phyloP scores from a whole-genome alignment of 2,797 vertebrate species.

The Manis javanica region DNA sequence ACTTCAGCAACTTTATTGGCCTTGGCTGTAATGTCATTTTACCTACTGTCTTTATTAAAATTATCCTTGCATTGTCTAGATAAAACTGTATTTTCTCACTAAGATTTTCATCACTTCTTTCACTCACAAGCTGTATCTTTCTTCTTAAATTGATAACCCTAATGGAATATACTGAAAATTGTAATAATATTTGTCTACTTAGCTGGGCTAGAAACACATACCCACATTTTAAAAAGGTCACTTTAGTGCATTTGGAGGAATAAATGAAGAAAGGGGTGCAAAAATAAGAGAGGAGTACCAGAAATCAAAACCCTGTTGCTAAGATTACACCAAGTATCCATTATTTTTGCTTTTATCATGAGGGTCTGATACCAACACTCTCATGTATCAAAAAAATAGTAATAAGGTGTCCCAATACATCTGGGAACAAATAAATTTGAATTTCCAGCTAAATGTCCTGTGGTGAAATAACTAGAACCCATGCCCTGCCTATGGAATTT shows the following conservation, averaged over 20 bases:
- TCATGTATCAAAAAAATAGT: background rate
- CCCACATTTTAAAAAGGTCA: background rate
- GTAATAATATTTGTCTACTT: background rate
- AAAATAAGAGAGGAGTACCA: too few species aligned
- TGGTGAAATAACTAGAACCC: background rate
- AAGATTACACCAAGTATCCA: background rate
- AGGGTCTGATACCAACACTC: background rate
- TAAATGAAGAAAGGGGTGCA: background rate
- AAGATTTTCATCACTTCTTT: background rate
- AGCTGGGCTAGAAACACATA: background rate
- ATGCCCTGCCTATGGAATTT: background rate
- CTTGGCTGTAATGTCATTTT: background rate
- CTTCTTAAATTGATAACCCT: background rate
- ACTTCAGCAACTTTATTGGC: background rate
- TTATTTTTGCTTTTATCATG: background rate
- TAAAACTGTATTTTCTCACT: background rate
- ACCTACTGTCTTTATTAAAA: background rate
- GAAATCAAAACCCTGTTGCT: background rate
- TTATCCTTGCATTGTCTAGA: background rate
- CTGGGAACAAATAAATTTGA: background rate
- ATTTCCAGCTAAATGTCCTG: background rate
- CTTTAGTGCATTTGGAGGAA: background rate
- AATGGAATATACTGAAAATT: background rate
- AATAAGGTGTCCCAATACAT: background rate
- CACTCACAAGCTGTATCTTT: background rate